Evolutionary conservation across 2,888 invertebrate species (phyloP), one percentile per base, ranked within the genome.

Genomic region (Clunio marinus): DNA sequence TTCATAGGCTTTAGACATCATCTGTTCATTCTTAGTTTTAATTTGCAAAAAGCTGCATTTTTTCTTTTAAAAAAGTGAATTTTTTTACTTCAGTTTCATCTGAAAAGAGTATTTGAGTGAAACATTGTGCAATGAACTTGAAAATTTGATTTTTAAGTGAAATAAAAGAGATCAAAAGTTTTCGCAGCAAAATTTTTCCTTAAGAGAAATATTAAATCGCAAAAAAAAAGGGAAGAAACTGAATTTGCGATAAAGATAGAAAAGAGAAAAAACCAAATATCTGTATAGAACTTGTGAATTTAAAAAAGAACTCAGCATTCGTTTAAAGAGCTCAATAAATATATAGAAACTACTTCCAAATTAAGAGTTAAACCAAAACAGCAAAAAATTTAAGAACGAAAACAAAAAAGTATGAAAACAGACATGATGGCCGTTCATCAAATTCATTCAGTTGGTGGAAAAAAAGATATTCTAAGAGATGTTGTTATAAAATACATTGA

Each of bases 401-500:
- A 32, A 32, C 4, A 32, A 32, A 32, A 32, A 69, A 62, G n/a
- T n/a, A 83, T 83, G 81, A 83, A 82, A 80, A 81, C 81, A 72
- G 83, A 82, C 77, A 78, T 80, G 74, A 82, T 84, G 80, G 82
- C 82, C 78, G 81, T 83, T 74, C 77, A 78, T 72, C 83, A 83
- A 80, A 84, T 84, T 80, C 81, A 84, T 74, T 77, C 75, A 69
- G 76, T 78, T 71, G 83, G 85, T 78, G 83, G 81, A 78, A 83
- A 83, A 78, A 85, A 86, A 79, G 86, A 86, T 80, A 82, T 86
- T 73, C 82, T 86, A 72, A 81, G 86, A 74, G 86, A 86, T 79
- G 85, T 86, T 72, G 85, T 86, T 75, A 84, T 84, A 80, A 86
- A 86, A 78, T 86, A 86, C 79, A 84, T 86, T 75, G 86, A 86